These are phyloP conservation scores for Sigmodon hispidus DNA, from an alignment of 2,113 vertebrate species.

Conservation along the genomic window DNA sequence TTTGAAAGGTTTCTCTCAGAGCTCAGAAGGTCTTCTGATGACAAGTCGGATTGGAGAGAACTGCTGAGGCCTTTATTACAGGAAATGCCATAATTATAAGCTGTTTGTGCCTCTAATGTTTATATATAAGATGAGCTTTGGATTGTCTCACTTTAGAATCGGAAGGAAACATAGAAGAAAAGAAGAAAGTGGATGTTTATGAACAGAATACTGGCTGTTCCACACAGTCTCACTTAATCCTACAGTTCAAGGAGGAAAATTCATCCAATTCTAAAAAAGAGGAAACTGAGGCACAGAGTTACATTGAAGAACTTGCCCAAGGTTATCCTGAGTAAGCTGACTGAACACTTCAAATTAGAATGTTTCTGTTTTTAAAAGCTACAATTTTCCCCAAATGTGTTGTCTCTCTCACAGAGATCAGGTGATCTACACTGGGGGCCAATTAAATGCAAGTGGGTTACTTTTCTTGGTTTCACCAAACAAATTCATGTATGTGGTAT, in stretches of 20 bases:
- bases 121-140: conserved; percentile 50
- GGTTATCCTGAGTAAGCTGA: not conserved
- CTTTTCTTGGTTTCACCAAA: conserved; percentile 29
- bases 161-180: conserved; percentile 20
- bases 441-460: not conserved
- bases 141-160: conserved; percentile 57
- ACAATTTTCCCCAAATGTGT: not conserved
- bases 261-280: not conserved
- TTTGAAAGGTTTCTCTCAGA: conserved; percentile 69
- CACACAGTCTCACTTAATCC: not conserved
- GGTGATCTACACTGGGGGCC: not conserved
- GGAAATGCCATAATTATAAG: conserved; percentile 77
- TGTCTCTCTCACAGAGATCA: not conserved
- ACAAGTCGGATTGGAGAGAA: conserved; percentile 71
- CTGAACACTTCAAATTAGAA: not conserved
- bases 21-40: conserved; percentile 63
- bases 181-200: not conserved
- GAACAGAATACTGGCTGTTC: not conserved
- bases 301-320: not conserved
- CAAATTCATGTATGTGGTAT: not conserved
- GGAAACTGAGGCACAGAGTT: conserved; percentile 12
- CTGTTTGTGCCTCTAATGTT: conserved; percentile 59
- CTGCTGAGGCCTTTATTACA: conserved; percentile 63
- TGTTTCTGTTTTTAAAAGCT: conserved; percentile 42
- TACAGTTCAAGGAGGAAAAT: not conserved